Evolutionary conservation across 2,797 vertebrate species (phyloP).

Genomic region (Aldrovandia affinis): DNA sequence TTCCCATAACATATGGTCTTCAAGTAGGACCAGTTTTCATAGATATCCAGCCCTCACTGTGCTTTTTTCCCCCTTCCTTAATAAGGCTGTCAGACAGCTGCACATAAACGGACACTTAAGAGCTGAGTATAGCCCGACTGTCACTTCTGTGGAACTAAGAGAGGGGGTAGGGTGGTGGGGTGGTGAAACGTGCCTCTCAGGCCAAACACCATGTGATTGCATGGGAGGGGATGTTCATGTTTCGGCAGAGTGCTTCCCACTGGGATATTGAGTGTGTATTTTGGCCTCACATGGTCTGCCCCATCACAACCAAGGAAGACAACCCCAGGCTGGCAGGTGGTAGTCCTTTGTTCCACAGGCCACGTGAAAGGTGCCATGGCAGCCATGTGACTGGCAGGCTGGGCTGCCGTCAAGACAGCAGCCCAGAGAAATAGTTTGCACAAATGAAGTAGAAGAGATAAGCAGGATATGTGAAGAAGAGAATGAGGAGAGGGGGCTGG

Average conservation of each 20-base stretch:
- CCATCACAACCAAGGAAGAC: conserved; percentile 26
- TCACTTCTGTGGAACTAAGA: not conserved
- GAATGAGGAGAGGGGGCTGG: not conserved
- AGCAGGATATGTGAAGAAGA: not conserved
- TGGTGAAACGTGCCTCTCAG: conserved; percentile 42
- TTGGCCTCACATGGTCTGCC: conserved; percentile 46
- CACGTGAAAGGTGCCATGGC: conserved; percentile 35
- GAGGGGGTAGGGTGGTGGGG: conserved; percentile 5
- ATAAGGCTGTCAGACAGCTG: conserved; percentile 6
- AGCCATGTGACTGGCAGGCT: conserved; percentile 38
- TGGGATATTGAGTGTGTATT: conserved; percentile 37
- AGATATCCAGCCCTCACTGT: not conserved
- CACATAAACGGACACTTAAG: not conserved
- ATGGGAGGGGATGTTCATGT: conserved; percentile 38
- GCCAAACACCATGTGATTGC: conserved; percentile 49
- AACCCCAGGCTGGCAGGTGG: conserved; percentile 22
- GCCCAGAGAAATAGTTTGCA: conserved; percentile 12
- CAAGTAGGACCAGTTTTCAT: not conserved
- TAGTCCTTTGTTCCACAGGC: conserved; percentile 10
- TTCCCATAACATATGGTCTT: not conserved
- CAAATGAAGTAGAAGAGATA: conserved; percentile 13
- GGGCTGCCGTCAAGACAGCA: conserved; percentile 11
- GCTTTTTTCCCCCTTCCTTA: not conserved
- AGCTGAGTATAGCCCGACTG: not conserved
- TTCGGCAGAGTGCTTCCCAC: conserved; percentile 40